Evolutionary conservation across 2,797 vertebrate genomes (phyloP).

Genomic region (Micropoecilia bifurca): DNA sequence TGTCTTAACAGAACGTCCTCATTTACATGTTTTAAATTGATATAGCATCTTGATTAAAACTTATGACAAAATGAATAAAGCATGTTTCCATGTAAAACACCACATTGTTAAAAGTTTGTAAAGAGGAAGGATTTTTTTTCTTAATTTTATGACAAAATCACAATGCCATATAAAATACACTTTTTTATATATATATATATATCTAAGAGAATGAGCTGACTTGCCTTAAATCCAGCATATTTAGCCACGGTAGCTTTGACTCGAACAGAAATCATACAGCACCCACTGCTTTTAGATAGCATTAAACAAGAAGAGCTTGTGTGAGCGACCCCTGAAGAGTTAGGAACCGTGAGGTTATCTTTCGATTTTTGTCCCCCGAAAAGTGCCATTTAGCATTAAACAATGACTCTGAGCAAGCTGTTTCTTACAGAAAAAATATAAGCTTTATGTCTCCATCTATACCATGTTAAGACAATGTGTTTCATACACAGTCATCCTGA

Average conservation of each 20-base stretch:
- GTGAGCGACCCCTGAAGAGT: constrained; percentile 29
- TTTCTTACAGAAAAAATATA: constrained; percentile 67
- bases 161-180: constrained; percentile 72
- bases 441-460: constrained; percentile 64
- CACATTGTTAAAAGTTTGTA: constrained; percentile 72
- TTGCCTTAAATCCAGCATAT: constrained; percentile 60
- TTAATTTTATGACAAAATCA: constrained; percentile 67
- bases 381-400: constrained; percentile 68
- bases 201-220: constrained; percentile 56
- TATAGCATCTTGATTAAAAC: constrained; percentile 52
- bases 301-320: constrained; percentile 41
- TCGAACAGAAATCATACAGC: constrained; percentile 52
- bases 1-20: constrained; percentile 62
- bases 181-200: constrained; percentile 17
- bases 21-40: constrained; percentile 58
- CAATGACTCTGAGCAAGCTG: constrained; percentile 63
- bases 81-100: constrained; percentile 68
- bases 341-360: constrained; percentile 60
- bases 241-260: constrained; percentile 51
- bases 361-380: constrained; percentile 36
- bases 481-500: constrained; percentile 63
- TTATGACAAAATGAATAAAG: constrained; percentile 62
- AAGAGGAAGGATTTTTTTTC: constrained; percentile 54
- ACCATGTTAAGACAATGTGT: constrained; percentile 72
- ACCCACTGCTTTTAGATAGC: constrained; percentile 52